A percentile compares a stretch with the other conserved stretches of the same genome.
Evolutionary conservation across 2,888 invertebrate genomes (phyloP).

Genomic region (Callyntrura guangdongensis): DNA sequence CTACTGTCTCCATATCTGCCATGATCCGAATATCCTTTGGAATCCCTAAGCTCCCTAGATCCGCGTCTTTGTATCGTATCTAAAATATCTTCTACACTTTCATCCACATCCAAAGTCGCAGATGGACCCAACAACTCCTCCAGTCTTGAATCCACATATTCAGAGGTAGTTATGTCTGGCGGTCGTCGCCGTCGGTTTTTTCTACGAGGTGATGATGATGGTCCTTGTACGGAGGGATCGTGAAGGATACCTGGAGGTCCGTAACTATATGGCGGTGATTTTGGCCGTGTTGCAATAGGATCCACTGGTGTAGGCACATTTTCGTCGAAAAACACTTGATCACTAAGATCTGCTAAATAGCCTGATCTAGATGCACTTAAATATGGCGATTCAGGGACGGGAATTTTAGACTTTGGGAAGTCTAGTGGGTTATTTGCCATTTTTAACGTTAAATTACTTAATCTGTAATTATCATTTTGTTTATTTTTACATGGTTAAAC

Average conservation of each 20-base stretch:
- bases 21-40: constrained; percentile 19
- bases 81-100: constrained; percentile 75
- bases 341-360: constrained; percentile 83
- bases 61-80: constrained; percentile 73
- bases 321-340: constrained; percentile 84
- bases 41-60: constrained; percentile 65
- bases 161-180: constrained; percentile 67
- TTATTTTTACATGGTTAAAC: neutral
- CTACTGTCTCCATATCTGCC: constrained; percentile 39
- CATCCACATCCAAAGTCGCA: constrained; percentile 68
- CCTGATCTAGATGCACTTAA: constrained; percentile 79
- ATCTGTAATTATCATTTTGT: neutral
- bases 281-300: constrained; percentile 68
- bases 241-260: constrained; percentile 82
- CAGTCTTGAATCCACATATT: constrained; percentile 82
- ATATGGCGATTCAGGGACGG: constrained; percentile 84
- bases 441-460: constrained; percentile 19
- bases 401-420: constrained; percentile 84
- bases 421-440: constrained; percentile 68
- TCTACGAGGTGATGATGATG: constrained; percentile 55
- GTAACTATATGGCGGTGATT: constrained; percentile 82
- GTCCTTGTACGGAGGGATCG: constrained; percentile 70
- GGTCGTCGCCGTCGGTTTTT: constrained; percentile 59
- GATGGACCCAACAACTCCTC: constrained; percentile 82
- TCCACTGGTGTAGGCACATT: constrained; percentile 77